Conservation (phyloP, 1,140 invertebrate species). For the Campoletis sonorensis region DNA sequence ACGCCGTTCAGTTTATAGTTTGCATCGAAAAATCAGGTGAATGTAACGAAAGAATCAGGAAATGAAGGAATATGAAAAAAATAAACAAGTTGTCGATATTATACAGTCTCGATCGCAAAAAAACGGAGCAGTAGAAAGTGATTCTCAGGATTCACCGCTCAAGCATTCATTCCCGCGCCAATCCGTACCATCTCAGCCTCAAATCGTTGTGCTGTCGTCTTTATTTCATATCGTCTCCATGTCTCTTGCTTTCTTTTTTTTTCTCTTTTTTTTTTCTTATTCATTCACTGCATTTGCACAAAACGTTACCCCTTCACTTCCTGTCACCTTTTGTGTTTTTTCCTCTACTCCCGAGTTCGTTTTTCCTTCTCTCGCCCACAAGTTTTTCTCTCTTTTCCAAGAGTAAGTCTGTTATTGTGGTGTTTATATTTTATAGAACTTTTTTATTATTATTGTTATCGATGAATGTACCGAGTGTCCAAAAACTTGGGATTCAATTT, state of each 20-base stretch:
- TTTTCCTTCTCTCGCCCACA: conserved; percentile 18
- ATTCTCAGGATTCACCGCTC: not conserved
- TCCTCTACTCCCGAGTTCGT: conserved; percentile 31
- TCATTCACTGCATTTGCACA: not conserved
- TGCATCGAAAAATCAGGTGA: too few relatives aligned
- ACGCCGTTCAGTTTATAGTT: too few relatives aligned
- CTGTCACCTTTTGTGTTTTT: not conserved
- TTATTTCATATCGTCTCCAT: not conserved
- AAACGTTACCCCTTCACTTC: not conserved
- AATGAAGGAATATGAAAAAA: too few relatives aligned
- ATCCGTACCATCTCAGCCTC: not conserved
- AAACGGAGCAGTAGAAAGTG: not conserved
- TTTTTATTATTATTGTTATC: not conserved
- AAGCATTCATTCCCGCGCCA: not conserved
- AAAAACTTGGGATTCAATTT: too few relatives aligned
- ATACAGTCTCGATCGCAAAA: not conserved
- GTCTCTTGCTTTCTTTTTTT: not conserved
- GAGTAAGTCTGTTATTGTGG: not conserved
- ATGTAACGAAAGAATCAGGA: too few relatives aligned
- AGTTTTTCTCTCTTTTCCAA: not conserved
- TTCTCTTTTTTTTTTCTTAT: not conserved
- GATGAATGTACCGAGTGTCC: too few relatives aligned
- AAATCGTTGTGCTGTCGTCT: not conserved
- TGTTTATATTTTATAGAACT: not conserved
- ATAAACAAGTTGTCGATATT: too few relatives aligned